Base-by-base conservation (phyloP, 2,888 invertebrate species). In the Ceraclea dissimilis region DNA sequence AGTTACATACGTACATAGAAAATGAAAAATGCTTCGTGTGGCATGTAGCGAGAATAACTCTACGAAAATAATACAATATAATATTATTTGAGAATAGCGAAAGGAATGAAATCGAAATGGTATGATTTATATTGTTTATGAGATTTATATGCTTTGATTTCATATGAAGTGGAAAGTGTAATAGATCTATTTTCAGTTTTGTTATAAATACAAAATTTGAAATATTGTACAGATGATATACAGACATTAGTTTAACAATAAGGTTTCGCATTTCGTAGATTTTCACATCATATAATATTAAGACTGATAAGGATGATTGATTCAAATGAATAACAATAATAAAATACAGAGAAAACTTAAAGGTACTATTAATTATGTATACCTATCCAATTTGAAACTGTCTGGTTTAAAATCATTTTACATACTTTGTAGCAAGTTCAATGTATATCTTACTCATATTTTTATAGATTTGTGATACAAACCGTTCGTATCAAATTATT, bases 51-150 rank as follows among this genome's bases (percentile, higher is more conserved):
- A 33, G 31, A 19, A 49, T 31, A 34, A 31, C 18, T 21, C 34
- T 33, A 6, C 46, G 51, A 58, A 22, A 51, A 55, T 44, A 55
- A 58, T 58, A 51, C n/a, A n/a, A n/a, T n/a, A n/a, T n/a, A n/a
- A n/a, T 48, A 39, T 39, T 39, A 58, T 58, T 56, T 56, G 51
- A 31, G 49, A 58, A 52, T 33, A 33, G 53, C 53, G 53, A 20
- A 19, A 33, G 51, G 50, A 56, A 54, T 26, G 51, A 50, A 59
- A 59, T 59, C 59, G 56, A 53, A 59, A 56, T 43, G 56, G 54
- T 56, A 49, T 59, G 59, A 59, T 59, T 59, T 59, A 59, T 59
- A 58, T 52, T 58, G 54, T 46, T 46, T 49, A 55, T 43, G 13
- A 52, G 55, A 58, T 58, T 58, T 58, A n/a, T n/a, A 58, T 49